Evolutionary conservation across 2,888 invertebrate genomes (phyloP).

Genomic region (Diachrysia chrysitis): DNA sequence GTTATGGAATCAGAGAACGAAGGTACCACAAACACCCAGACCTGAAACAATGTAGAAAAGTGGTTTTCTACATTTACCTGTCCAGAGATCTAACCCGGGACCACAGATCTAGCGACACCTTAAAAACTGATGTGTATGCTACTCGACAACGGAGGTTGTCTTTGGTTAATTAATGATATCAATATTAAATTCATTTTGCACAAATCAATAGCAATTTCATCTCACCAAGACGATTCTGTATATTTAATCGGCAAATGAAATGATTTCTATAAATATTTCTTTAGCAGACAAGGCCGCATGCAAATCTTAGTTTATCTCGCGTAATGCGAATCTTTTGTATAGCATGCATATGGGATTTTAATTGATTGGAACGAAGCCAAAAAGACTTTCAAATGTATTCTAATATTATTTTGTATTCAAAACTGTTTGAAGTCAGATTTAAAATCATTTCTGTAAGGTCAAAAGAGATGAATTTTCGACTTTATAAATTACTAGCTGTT

Average conservation of each 20-base stretch:
- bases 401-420: conserved; percentile 19
- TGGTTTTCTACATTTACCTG: no score
- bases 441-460: conserved; percentile 21
- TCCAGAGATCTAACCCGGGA: no score
- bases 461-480: no score
- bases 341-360: conserved; percentile 73
- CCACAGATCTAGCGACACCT: no score
- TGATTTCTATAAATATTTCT: conserved; percentile 1
- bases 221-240: neutral
- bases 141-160: no score
- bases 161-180: no score
- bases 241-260: neutral
- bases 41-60: no score
- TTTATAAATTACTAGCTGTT: no score
- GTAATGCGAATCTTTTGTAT: conserved; percentile 37
- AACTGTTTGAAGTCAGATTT: conserved; percentile 12
- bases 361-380: conserved; percentile 80
- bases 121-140: no score
- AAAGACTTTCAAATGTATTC: conserved; percentile 59
- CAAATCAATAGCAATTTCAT: neutral
- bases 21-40: no score
- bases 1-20: no score
- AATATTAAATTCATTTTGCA: neutral
- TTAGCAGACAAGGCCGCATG: neutral
- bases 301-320: conserved; percentile 3